Evolutionary conservation across 2,888 invertebrate species (phyloP).

Genomic region (Catotricha subobsoleta): DNA sequence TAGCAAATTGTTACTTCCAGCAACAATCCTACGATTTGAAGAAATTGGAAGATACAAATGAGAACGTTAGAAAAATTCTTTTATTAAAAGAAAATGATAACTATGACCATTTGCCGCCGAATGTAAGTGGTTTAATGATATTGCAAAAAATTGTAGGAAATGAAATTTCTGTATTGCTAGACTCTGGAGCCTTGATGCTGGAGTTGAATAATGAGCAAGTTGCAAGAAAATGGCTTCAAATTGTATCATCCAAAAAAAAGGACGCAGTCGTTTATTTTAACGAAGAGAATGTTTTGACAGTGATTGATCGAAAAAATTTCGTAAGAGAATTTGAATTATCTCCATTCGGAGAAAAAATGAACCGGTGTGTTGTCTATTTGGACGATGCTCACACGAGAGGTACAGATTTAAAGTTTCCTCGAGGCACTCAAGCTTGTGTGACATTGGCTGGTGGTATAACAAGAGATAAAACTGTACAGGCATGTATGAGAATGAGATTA

Average conservation of each 20-base stretch:
- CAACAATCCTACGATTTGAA: background rate
- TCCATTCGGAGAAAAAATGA: background rate
- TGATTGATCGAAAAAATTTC: background rate
- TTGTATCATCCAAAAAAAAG: background rate
- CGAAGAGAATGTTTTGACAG: background rate
- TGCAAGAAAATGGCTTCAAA: background rate
- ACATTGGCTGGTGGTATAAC: slow-evolving; percentile 2
- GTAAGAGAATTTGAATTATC: background rate
- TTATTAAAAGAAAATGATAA: background rate
- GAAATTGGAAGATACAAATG: background rate
- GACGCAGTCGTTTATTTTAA: slow-evolving; percentile 2
- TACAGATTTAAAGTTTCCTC: background rate
- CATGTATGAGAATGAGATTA: slow-evolving; percentile 1
- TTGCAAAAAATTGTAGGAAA: background rate
- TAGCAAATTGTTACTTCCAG: background rate
- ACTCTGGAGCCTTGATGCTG: background rate
- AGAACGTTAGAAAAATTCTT: background rate
- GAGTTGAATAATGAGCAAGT: background rate
- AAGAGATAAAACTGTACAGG: slow-evolving; percentile 3
- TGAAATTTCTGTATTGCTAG: background rate
- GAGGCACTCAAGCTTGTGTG: background rate
- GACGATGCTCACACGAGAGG: slow-evolving; percentile 1
- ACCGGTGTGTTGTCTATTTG: slow-evolving; percentile 1
- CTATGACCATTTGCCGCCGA: background rate
- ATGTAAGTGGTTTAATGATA: background rate